Evolutionary conservation across 2,113 vertebrate genomes (phyloP).

Genomic region (Platysteira castanea): DNA sequence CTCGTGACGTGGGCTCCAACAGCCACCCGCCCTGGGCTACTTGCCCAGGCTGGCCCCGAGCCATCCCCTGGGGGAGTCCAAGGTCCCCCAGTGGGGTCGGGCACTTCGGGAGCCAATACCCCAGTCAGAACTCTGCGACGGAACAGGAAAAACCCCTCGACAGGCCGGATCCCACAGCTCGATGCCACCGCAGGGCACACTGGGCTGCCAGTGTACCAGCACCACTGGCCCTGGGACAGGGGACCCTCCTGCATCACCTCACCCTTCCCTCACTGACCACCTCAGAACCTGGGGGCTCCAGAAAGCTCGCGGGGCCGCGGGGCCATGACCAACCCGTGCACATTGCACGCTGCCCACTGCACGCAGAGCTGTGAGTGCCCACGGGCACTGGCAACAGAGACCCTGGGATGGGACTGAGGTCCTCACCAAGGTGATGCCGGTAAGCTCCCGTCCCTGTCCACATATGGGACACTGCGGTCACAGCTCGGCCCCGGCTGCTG

Average conservation of each 20-base stretch:
- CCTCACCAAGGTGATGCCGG: neutral
- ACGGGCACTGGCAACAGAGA: rapidly evolving
- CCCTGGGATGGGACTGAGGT: neutral
- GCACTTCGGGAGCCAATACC: rapidly evolving
- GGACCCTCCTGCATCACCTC: neutral
- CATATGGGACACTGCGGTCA: rapidly evolving
- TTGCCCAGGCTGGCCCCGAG: neutral
- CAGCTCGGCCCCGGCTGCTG: rapidly evolving
- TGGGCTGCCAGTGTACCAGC: rapidly evolving
- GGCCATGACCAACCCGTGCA: rapidly evolving
- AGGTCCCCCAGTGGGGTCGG: neutral
- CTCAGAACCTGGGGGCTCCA: neutral
- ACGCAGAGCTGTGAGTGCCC: neutral
- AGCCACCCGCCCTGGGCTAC: conserved; percentile 26
- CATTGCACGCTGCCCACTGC: rapidly evolving
- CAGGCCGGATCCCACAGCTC: neutral
- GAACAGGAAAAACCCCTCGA: neutral
- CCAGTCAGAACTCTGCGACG: rapidly evolving
- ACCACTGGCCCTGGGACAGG: too few species aligned
- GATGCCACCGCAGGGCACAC: rapidly evolving
- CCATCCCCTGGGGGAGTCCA: conserved; percentile 8
- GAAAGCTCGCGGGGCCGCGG: rapidly evolving
- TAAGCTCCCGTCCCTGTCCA: neutral
- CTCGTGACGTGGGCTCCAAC: conserved; percentile 11
- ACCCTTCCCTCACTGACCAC: neutral